Base-by-base conservation (phyloP, 2,113 vertebrate species). In the Passer domesticus region DNA sequence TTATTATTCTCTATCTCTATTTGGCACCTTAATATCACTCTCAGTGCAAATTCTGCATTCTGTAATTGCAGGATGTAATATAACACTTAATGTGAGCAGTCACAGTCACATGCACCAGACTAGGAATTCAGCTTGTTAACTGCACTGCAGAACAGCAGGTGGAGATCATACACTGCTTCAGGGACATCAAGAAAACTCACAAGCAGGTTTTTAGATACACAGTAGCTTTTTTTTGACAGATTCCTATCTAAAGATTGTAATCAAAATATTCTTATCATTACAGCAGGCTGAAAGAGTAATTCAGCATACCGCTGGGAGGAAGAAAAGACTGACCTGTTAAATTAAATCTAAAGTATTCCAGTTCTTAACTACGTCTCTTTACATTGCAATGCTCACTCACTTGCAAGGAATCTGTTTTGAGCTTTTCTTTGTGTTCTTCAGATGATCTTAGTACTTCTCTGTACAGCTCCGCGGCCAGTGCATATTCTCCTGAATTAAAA, bases 381-480 rank as follows among this genome's bases (percentile, higher is more conserved):
- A 86, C 62, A 87, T 58, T 82, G 94, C 47, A 90, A 81, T 67
- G 52, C 79, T 68, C 75, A 98, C 98, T 95, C 95, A 99, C 99
- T 98, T 99, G 99, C 79, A 99, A 97, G 23, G 99, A 99, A 97
- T 99, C 99, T 1, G 99, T 99, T 98, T 99, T 99, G 92, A 99
- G 98, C 73, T 98, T 97, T 92, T 97, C 98, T 98, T 99, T 99
- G 97, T 99, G 99, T 91, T 99, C 99, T 97, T 99, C 99, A 70
- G 99, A 99, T 19, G 99, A 99, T 47, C 99, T 98, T 49, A 99
- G 96, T 69, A 99, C 99, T 96, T 99, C 99, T 97, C 99, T 98
- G 91, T 99, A 99, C 77, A 99, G 97, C 86, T 99, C 99, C 3
- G 88, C 98, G 30, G 99, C 99, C 73, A 98, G 95, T 3, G 93